Conservation (phyloP, 2,797 vertebrate genomes). For the Nyctibius grandis region DNA sequence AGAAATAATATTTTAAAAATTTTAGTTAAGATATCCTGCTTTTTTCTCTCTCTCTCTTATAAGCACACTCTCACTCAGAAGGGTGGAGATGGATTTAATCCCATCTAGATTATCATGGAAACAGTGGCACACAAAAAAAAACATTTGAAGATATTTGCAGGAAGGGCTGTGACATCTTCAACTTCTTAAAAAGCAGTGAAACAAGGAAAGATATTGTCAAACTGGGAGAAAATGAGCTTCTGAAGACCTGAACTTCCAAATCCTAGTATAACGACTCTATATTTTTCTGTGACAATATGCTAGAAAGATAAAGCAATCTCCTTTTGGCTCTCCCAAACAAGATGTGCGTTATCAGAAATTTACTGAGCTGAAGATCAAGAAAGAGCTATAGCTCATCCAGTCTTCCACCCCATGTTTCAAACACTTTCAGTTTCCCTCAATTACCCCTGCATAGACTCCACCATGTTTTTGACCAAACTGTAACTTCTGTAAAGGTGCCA, state of each 20-base stretch:
- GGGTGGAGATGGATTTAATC: neutral
- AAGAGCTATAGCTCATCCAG: neutral
- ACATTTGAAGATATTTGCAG: slow-evolving; percentile 54
- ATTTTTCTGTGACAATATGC: neutral
- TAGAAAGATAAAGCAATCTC: neutral
- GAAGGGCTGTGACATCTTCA: slow-evolving; percentile 52
- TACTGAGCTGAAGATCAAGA: neutral
- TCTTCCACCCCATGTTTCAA: neutral
- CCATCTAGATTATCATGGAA: slow-evolving; percentile 13
- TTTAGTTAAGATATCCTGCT: neutral
- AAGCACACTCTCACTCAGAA: neutral
- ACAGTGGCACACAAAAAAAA: neutral
- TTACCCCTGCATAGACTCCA: neutral
- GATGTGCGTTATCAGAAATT: neutral
- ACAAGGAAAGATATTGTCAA: slow-evolving; percentile 1
- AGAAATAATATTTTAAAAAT: neutral
- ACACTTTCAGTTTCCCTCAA: neutral
- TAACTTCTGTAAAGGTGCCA: neutral
- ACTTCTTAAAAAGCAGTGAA: slow-evolving; percentile 51
- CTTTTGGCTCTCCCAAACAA: neutral
- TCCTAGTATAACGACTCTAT: neutral
- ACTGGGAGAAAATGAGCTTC: neutral
- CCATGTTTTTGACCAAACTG: neutral
- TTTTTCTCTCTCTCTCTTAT: neutral
- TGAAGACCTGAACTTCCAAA: slow-evolving; percentile 21